phyloP scores from a whole-genome alignment of 2,113 vertebrate genomes.

The Saccopteryx bilineata region DNA sequence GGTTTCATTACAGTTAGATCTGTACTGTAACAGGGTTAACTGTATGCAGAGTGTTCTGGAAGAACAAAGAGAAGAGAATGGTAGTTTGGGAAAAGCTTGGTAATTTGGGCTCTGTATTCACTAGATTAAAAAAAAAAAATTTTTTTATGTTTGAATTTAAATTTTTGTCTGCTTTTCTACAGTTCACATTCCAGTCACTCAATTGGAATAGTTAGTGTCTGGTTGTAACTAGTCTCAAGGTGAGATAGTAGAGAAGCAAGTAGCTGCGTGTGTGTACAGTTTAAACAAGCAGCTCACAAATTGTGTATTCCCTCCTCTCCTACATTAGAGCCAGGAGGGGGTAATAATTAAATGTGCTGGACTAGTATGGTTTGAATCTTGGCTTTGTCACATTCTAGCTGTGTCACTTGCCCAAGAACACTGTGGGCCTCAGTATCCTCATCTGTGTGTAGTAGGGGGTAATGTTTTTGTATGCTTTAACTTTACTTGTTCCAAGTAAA shows the following conservation, averaged over 20 bases:
- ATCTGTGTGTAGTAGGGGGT: background rate
- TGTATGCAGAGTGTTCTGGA: background rate
- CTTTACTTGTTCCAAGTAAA: background rate
- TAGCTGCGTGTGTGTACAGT: background rate
- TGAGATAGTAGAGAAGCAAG: background rate
- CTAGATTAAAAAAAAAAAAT: background rate
- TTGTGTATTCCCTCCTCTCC: background rate
- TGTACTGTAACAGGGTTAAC: background rate
- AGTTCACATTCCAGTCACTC: background rate
- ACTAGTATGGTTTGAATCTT: background rate
- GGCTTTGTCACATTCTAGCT: conserved; percentile 18
- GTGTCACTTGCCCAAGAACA: background rate
- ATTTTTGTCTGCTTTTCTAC: background rate
- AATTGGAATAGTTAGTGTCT: background rate
- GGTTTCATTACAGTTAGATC: background rate
- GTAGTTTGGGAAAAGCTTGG: background rate
- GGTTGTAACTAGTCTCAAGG: background rate
- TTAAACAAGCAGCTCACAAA: background rate
- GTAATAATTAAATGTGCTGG: background rate
- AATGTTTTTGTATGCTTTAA: conserved; percentile 2
- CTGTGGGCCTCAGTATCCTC: background rate
- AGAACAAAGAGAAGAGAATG: background rate
- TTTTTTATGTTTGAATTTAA: background rate
- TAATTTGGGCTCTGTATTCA: background rate
- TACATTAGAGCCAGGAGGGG: background rate